Percentiles rank a stretch among this genome's conserved stretches.
Evolutionary conservation across 2,888 invertebrate species (phyloP).

Genomic region (Plagiodera versicolora): DNA sequence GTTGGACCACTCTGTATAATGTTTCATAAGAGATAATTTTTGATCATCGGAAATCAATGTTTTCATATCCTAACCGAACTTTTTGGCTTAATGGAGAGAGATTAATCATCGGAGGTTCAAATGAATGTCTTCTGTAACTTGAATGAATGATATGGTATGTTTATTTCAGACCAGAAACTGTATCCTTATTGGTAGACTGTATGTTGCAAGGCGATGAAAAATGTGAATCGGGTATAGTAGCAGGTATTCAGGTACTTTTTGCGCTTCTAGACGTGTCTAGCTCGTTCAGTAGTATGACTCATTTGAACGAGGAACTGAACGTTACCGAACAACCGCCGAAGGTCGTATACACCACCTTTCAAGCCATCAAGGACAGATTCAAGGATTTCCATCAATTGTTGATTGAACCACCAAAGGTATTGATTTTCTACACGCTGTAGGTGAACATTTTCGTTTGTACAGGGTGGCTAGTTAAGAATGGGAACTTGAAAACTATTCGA

Average conservation of each 20-base stretch:
- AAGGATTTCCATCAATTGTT: conserved; percentile 71
- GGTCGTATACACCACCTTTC: conserved; percentile 64
- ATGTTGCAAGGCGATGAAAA: conserved; percentile 72
- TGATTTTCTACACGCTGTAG: no score
- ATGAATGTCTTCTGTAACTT: no score
- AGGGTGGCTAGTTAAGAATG: no score
- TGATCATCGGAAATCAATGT: no score
- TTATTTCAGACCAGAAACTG: conserved; percentile 58
- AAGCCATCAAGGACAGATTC: conserved; percentile 67
- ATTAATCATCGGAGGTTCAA: no score
- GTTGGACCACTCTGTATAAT: no score
- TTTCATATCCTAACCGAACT: no score
- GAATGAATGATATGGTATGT: background rate
- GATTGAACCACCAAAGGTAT: conserved; percentile 70
- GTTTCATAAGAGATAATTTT: no score
- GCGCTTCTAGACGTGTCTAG: conserved; percentile 63
- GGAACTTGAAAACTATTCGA: no score
- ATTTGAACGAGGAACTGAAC: conserved; percentile 52
- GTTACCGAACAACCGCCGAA: conserved; percentile 63
- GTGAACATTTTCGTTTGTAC: no score
- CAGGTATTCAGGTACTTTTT: conserved; percentile 79
- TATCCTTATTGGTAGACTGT: conserved; percentile 66
- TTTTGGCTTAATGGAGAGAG: no score
- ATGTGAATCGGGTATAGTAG: conserved; percentile 72
- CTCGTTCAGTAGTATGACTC: conserved; percentile 45